These are phyloP conservation scores for Amazona guildingii DNA, from an alignment of 2,113 vertebrate species.

Conservation along the genomic window DNA sequence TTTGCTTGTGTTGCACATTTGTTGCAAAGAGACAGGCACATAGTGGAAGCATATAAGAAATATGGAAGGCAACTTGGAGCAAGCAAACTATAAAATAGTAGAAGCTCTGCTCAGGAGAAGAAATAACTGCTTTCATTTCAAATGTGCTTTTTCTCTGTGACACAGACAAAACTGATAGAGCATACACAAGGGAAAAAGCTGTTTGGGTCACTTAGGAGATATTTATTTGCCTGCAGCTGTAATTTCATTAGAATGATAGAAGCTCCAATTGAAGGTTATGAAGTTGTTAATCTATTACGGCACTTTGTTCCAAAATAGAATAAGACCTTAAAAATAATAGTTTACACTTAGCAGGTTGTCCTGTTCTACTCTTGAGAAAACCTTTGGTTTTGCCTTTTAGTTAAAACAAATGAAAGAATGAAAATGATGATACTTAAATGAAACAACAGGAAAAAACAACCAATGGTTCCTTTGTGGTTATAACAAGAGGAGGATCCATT, in stretches of 20 bases:
- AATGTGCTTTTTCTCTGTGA: not conserved
- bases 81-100: not conserved
- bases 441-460: rapidly evolving
- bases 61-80: not conserved
- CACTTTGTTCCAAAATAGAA: not conserved
- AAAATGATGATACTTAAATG: not conserved
- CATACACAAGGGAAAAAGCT: not conserved
- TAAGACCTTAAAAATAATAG: not conserved
- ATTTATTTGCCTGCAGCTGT: not conserved
- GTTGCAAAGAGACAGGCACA: not conserved
- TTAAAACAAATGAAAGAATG: not conserved
- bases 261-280: not conserved
- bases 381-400: not conserved
- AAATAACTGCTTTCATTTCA: not conserved
- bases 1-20: not conserved
- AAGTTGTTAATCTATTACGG: not conserved
- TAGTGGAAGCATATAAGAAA: not conserved
- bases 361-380: not conserved
- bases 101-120: not conserved
- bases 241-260: not conserved
- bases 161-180: not conserved
- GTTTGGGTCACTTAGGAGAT: not conserved
- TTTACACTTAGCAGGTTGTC: not conserved
- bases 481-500: not conserved
- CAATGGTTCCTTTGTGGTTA: not conserved